A percentile compares a stretch with the other conserved stretches of the same genome.
These are phyloP conservation scores for Cariama cristata DNA, from an alignment of 2,113 vertebrate genomes.

Conservation along the genomic window DNA sequence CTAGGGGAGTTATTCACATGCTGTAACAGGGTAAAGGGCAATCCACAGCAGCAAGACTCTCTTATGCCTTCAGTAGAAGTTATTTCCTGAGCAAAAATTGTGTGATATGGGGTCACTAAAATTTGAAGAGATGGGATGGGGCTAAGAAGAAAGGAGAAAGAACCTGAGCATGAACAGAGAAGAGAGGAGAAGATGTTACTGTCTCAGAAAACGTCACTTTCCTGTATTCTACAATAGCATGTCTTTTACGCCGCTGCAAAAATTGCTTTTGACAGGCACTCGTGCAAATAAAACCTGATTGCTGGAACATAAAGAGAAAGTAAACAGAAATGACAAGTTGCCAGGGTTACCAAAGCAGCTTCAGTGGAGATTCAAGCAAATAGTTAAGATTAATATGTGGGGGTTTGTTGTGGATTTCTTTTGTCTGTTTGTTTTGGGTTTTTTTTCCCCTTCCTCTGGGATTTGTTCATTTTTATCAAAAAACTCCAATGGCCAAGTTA, in stretches of 20 bases:
- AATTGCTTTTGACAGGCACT: not conserved
- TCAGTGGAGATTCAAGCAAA: not conserved
- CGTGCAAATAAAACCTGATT: not conserved
- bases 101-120: not conserved
- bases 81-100: slow-evolving; percentile 27
- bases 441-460: not conserved
- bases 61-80: not conserved
- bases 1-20: not conserved
- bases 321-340: not conserved
- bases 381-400: not conserved
- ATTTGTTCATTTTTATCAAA: not conserved
- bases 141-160: not conserved
- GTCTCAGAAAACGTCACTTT: not conserved
- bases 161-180: not conserved
- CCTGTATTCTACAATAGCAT: not conserved
- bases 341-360: not conserved
- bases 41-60: not conserved
- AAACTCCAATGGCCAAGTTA: not conserved
- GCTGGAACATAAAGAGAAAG: not conserved
- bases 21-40: not conserved
- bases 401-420: not conserved
- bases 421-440: not conserved
- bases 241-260: not conserved
- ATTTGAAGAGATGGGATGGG: not conserved
- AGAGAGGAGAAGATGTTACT: not conserved